These are phyloP conservation scores for Trogon surrucura DNA, from an alignment of 2,113 vertebrate genomes.

Conservation along the genomic window DNA sequence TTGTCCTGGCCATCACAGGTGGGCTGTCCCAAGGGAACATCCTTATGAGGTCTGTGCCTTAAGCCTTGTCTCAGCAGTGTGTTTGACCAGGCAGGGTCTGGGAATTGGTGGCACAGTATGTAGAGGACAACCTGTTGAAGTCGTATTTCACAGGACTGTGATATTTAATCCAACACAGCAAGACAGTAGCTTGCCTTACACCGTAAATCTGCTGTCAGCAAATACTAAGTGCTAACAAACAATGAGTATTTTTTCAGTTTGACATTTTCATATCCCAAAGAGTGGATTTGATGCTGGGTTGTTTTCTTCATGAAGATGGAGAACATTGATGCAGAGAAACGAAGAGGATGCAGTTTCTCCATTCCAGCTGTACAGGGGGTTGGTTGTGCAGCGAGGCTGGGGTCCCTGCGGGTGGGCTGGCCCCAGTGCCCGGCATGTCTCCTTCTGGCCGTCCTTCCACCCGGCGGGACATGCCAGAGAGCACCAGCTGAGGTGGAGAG, in stretches of 20 bases:
- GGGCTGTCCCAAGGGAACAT: background rate
- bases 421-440: background rate
- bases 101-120: background rate
- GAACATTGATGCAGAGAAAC: background rate
- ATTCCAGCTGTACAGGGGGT: conserved; percentile 22
- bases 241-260: background rate
- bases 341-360: background rate
- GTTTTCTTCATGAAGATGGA: background rate
- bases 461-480: background rate
- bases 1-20: no score
- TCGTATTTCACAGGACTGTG: background rate
- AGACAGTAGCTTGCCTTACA: background rate
- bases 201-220: background rate
- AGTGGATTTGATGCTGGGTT: background rate
- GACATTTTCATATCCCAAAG: background rate
- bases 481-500: no score
- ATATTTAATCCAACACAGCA: background rate
- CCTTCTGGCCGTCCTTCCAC: background rate
- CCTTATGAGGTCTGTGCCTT: no score
- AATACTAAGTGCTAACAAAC: background rate
- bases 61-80: background rate
- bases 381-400: background rate
- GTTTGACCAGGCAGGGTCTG: background rate
- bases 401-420: background rate
- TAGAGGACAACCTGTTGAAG: no score